Evolutionary conservation across 2,888 invertebrate species (phyloP), one percentile per base, ranked within the genome.

Genomic region (Nezara viridula): DNA sequence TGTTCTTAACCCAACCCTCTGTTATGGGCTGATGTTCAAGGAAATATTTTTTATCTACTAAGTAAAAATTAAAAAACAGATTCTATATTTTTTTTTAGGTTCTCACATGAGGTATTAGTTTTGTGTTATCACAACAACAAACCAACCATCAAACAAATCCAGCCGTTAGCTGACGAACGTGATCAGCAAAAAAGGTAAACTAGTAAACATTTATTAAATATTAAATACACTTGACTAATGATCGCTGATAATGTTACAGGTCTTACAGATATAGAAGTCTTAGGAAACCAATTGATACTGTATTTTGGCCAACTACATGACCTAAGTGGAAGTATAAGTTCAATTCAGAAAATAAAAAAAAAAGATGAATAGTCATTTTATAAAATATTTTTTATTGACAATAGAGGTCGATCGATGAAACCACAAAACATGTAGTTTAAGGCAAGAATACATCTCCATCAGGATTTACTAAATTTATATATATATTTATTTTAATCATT

Each of bases 131-230:
- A 55, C 19, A 85, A 81, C 37, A 81, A 89, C 37, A 47, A 44
- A 40, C 40, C 85, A 85, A 50, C 85, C 19, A 32, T 47, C 21
- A 50, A 77, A 32, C 40, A 40, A 44, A 52, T 81, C 27, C 77
- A 86, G 47, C 89, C 89, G 0, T 85, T 89, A 40, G 89, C 89
- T 49, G 89, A 89, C 44, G 89, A 89, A 47, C 44, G 44, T 21
- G 89, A 89, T 66, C 89, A 89, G 37, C 89, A 89, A 24, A 40
- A 47, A 60, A 89, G 89, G 86, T 89, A 50, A 81, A 47, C 27
- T 7, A 52, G 32, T 81, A 40, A 24, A 81, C 24, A n/a, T 6
- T 44, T 81, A n/a, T 81, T 77, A 44, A n/a, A 47, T 44, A 40
- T 0, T 81, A 47, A 44, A 32, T 24, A 47, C 1, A 44, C 81